These are phyloP conservation scores for Peromyscus attwateri DNA, from an alignment of 2,797 vertebrate species.

Conservation along the genomic window DNA sequence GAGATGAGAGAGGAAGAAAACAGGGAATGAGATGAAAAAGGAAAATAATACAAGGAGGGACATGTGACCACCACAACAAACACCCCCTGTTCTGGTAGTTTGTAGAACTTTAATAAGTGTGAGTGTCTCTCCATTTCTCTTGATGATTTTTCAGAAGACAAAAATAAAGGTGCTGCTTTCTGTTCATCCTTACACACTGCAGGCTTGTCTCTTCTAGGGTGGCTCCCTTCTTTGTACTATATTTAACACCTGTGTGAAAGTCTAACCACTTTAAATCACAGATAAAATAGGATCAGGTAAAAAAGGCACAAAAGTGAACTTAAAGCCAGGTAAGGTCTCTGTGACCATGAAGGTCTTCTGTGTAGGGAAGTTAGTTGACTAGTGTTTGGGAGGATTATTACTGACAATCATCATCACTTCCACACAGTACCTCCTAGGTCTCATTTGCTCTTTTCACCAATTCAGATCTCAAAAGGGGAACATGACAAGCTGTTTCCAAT, in stretches of 20 bases:
- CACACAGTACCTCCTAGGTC: no score
- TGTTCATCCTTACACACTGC: not conserved
- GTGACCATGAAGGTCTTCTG: not conserved
- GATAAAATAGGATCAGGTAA: not conserved
- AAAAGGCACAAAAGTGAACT: not conserved
- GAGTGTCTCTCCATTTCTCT: not conserved
- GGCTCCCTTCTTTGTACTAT: not conserved
- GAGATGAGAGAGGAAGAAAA: not conserved
- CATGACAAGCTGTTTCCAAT: not conserved
- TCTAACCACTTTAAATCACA: not conserved
- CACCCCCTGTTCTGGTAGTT: not conserved
- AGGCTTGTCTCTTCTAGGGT: not conserved
- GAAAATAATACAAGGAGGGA: not conserved
- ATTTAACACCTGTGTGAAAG: not conserved
- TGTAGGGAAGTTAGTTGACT: not conserved
- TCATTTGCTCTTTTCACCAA: not conserved
- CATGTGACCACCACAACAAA: not conserved
- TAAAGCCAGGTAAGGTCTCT: not conserved
- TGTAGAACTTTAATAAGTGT: not conserved
- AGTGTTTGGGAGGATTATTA: not conserved
- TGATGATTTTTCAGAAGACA: not conserved
- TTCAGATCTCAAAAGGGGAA: not conserved
- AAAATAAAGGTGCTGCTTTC: not conserved
- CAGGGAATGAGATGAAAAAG: not conserved
- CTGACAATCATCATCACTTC: not conserved